Base-by-base conservation (phyloP, 2,888 invertebrate genomes). In the Exocentrus adspersus region DNA sequence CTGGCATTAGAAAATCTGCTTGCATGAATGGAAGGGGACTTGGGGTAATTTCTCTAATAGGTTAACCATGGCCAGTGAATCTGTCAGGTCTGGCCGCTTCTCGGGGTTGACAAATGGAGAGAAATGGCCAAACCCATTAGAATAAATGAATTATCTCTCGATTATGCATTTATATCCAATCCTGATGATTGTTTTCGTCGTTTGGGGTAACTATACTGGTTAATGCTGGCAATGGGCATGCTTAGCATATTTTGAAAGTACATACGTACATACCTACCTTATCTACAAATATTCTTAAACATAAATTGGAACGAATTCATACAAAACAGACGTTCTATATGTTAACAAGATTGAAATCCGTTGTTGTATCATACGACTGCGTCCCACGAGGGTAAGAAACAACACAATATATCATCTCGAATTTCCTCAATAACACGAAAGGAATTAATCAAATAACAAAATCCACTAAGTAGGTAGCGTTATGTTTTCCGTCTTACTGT, bases 21-120 rank as follows among this genome's bases (percentile, higher is more conserved):
- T 30, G 51, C 51, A 51, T 51, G 51, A 51, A 32, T 32, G 10
- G 32, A 30, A 32, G 20, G 24, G 32, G 32, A 32, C 51, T 37
- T 57, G 30, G 42, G 37, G 57, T 57, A 54, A 52, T 52, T 54
- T 42, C 54, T 30, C 54, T 54, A 54, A 54, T 54, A 54, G 41
- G 41, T 54, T 54, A 54, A 54, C 42, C 54, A 42, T 54, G 54
- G 41, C 54, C 19, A 54, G 54, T 32, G 43, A 54, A 54, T 43
- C 54, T 54, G 54, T 42, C 54, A 12, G 24, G 16, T 21, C 54
- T 54, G 42, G 54, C 54, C 41, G 42, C 32, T 54, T 19, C 42
- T 42, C 32, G 28, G 42, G n/a, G 54, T 54, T 54, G 54, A 54
- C 54, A 54, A 54, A 54, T 54, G 54, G 42, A 24, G 54, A 54